These are phyloP conservation scores for Casuarius casuarius DNA, from an alignment of 2,113 vertebrate genomes.

Conservation along the genomic window DNA sequence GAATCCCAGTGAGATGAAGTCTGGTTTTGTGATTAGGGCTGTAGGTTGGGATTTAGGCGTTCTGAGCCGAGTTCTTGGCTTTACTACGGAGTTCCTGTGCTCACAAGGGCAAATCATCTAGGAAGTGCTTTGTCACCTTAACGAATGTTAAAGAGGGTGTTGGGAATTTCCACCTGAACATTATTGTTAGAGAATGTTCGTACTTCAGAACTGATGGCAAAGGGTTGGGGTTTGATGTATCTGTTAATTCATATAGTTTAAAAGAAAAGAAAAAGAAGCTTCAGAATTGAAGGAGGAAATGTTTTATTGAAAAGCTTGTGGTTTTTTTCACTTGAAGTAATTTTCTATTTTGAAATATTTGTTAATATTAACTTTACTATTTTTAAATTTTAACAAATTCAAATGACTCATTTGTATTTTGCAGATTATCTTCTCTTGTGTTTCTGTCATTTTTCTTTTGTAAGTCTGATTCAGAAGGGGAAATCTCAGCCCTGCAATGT, in stretches of 20 bases:
- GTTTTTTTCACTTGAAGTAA: background rate
- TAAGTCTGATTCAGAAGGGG: background rate
- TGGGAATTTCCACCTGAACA: slow-evolving; percentile 31
- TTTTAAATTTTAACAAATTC: background rate
- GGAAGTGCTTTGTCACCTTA: slow-evolving; percentile 57
- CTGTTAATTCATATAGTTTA: background rate
- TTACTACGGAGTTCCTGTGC: slow-evolving; percentile 33
- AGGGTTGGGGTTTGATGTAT: background rate
- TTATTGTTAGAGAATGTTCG: background rate
- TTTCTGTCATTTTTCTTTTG: background rate
- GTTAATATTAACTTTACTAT: too few species aligned
- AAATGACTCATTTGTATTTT: background rate
- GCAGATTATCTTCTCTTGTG: background rate
- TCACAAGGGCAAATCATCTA: slow-evolving; percentile 8
- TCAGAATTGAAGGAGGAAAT: background rate
- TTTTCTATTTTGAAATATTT: background rate
- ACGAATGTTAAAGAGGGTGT: background rate
- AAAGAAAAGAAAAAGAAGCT: background rate
- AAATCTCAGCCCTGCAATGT: background rate
- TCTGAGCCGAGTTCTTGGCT: slow-evolving; percentile 33
- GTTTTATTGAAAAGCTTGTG: background rate
- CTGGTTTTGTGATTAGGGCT: slow-evolving; percentile 51
- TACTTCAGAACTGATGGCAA: background rate
- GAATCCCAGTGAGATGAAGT: background rate
- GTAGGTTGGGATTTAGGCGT: background rate